These are phyloP conservation scores for Caenorhabditis macrosperma DNA, from an alignment of 2,888 invertebrate species.

Conservation along the genomic window DNA sequence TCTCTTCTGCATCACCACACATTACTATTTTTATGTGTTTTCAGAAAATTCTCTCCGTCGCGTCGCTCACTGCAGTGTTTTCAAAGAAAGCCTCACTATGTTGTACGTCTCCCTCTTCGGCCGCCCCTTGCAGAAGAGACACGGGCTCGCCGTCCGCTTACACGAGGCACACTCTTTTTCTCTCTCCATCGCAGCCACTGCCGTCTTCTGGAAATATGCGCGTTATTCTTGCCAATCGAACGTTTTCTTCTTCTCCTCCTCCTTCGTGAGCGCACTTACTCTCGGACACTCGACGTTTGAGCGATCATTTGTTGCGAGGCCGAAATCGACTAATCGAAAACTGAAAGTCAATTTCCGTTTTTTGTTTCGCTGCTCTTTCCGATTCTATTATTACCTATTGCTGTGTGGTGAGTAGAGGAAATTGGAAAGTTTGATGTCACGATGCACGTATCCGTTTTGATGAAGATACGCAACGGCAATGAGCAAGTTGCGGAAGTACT, in stretches of 20 bases:
- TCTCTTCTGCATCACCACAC: no score
- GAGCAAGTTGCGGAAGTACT: constrained; percentile 43
- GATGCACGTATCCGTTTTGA: constrained; percentile 53
- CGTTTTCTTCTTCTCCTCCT: neutral
- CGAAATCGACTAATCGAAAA: constrained; percentile 58
- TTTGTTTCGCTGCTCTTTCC: neutral
- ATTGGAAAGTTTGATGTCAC: constrained; percentile 58
- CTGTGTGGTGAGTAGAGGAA: constrained; percentile 44
- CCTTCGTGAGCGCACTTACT: constrained; percentile 15
- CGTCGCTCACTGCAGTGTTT: no score
- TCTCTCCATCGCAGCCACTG: constrained; percentile 24
- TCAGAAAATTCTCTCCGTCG: neutral
- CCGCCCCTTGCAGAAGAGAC: constrained; percentile 34
- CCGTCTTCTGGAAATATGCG: constrained; percentile 5
- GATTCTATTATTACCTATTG: constrained; percentile 1
- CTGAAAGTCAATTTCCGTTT: constrained; percentile 9
- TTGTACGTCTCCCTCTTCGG: constrained; percentile 45
- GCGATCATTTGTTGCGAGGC: constrained; percentile 44
- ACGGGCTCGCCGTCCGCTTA: neutral
- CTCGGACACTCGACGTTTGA: constrained; percentile 37
- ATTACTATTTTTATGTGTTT: no score
- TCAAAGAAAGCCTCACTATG: constrained; percentile 12
- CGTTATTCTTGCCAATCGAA: no score
- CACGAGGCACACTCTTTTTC: neutral
- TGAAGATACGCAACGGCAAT: constrained; percentile 53